phyloP scores from a whole-genome alignment of 2,888 invertebrate species.

The Diloba caeruleocephala region DNA sequence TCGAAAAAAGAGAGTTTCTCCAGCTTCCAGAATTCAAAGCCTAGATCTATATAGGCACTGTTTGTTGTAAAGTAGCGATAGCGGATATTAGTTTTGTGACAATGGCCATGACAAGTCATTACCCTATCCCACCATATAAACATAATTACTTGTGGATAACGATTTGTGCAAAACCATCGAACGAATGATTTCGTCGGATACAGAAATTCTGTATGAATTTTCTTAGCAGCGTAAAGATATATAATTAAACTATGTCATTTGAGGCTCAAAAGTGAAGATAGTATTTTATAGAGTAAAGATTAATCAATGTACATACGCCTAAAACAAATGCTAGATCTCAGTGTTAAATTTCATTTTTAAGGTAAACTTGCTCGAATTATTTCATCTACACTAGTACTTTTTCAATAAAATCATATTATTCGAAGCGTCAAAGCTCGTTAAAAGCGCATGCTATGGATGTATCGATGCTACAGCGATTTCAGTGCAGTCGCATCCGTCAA shows the following conservation, averaged over 20 bases:
- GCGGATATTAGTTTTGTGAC: conserved; percentile 20
- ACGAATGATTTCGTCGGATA: neutral
- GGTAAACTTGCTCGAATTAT: conserved; percentile 49
- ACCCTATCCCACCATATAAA: conserved; percentile 7
- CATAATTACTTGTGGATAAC: conserved; percentile 5
- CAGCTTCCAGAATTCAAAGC: conserved; percentile 2
- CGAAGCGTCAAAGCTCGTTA: conserved; percentile 68
- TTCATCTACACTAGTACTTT: conserved; percentile 54
- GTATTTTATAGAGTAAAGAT: conserved; percentile 30
- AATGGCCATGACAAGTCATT: conserved; percentile 30
- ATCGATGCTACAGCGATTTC: conserved; percentile 68
- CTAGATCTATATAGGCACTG: neutral
- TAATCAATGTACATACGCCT: conserved; percentile 36
- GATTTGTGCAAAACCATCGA: neutral
- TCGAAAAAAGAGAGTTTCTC: neutral
- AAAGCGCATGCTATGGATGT: conserved; percentile 70
- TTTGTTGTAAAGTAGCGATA: conserved; percentile 17
- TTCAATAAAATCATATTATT: conserved; percentile 60
- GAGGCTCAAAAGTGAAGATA: conserved; percentile 24
- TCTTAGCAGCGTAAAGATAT: conserved; percentile 4
- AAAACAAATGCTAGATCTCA: conserved; percentile 22
- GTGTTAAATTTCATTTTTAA: conserved; percentile 46
- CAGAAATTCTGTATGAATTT: neutral
- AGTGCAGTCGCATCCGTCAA: conserved; percentile 72
- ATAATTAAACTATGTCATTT: conserved; percentile 26